Evolutionary conservation across 1,140 invertebrate genomes (phyloP).

Genomic region (Euura lappo): DNA sequence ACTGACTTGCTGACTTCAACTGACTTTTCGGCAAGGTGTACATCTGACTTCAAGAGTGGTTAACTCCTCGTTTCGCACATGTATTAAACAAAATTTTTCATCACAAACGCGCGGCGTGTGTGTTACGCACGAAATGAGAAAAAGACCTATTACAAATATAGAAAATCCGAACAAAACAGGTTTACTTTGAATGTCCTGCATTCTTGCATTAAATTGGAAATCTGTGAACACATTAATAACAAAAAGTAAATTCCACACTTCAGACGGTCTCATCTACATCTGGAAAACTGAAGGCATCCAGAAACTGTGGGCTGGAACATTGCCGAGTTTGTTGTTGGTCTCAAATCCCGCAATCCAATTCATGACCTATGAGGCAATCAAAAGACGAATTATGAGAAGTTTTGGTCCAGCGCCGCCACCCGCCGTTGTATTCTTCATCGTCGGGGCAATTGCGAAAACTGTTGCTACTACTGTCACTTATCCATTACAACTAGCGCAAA

Average conservation of each 20-base stretch:
- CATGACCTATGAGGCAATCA: slow-evolving; percentile 87
- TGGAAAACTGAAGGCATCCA: slow-evolving; percentile 72
- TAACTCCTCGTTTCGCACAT: too few relatives aligned
- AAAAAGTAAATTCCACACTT: slow-evolving; percentile 44
- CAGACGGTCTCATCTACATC: slow-evolving; percentile 74
- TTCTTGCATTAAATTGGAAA: too few relatives aligned
- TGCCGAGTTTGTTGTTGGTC: slow-evolving; percentile 84
- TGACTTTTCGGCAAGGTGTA: too few relatives aligned
- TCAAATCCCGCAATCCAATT: slow-evolving; percentile 91
- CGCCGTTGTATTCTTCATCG: slow-evolving; percentile 64
- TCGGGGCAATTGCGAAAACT: slow-evolving; percentile 82
- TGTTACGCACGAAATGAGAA: too few relatives aligned
- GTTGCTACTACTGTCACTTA: slow-evolving; percentile 86
- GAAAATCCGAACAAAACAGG: too few relatives aligned
- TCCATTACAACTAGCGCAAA: slow-evolving; percentile 87
- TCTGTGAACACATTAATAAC: slow-evolving; percentile 14
- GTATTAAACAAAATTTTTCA: too few relatives aligned
- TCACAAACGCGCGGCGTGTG: too few relatives aligned
- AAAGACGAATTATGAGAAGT: slow-evolving; percentile 65
- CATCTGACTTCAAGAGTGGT: too few relatives aligned
- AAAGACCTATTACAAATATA: too few relatives aligned
- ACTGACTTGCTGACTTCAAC: too few relatives aligned
- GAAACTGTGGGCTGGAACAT: slow-evolving; percentile 81
- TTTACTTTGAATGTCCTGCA: too few relatives aligned
- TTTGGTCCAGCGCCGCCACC: slow-evolving; percentile 54